A percentile compares a stretch with the other conserved stretches of the same genome.
Conservation (phyloP, 1,140 invertebrate species). For the Drosophila lowei region DNA sequence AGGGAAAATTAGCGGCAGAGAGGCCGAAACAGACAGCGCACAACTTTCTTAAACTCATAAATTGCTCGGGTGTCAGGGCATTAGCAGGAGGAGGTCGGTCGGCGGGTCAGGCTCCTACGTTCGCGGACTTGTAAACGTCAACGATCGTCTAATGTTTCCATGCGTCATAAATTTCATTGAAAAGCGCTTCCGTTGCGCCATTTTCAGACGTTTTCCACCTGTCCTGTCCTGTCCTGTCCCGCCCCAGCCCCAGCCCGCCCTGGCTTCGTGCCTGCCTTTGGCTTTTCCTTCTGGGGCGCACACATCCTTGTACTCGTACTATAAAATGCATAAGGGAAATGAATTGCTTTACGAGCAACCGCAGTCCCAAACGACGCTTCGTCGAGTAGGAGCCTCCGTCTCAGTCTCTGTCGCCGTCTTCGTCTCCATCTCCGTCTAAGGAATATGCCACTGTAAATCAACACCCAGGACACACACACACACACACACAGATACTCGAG, state of each 20-base stretch:
- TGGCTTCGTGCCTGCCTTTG: conserved; percentile 12
- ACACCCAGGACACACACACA: conserved; percentile 41
- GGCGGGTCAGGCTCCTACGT: not conserved
- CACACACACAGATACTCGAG: conserved; percentile 5
- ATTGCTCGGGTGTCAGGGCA: conserved; percentile 62
- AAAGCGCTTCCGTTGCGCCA: conserved; percentile 81
- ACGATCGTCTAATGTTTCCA: conserved; percentile 81
- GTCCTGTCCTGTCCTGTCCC: conserved; percentile 15
- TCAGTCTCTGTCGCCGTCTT: no score
- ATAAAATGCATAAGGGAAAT: conserved; percentile 80
- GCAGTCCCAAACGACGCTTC: conserved; percentile 55
- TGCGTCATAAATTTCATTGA: conserved; percentile 82
- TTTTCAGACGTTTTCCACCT: conserved; percentile 46
- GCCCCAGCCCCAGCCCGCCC: not conserved
- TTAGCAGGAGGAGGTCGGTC: conserved; percentile 9
- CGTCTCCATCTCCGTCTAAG: conserved; percentile 26
- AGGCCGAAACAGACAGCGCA: conserved; percentile 60
- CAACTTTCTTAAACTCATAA: conserved; percentile 64
- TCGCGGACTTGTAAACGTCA: conserved; percentile 75
- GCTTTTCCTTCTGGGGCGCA: conserved; percentile 27
- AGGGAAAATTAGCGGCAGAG: conserved; percentile 58
- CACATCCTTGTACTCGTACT: conserved; percentile 18
- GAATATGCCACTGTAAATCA: conserved; percentile 81
- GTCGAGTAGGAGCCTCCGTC: not conserved
- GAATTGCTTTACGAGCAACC: conserved; percentile 78